These are phyloP conservation scores for Palythoa grandis DNA, from an alignment of 92 coral and sea anemone species.

Conservation along the genomic window DNA sequence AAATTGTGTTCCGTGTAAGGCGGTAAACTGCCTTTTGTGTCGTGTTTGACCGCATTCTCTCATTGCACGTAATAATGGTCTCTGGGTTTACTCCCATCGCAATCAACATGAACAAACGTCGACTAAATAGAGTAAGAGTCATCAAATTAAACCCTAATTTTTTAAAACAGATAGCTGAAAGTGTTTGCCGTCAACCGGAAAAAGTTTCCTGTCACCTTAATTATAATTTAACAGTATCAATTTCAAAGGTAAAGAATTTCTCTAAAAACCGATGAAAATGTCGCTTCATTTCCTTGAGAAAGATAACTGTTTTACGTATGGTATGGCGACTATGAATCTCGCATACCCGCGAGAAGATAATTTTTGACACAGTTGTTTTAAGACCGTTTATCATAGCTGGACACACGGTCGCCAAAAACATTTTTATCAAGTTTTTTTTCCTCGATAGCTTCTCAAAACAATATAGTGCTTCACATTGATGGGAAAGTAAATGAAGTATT, in stretches of 20 bases:
- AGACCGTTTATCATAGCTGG: background rate
- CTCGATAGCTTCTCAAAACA: background rate
- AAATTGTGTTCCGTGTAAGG: no score
- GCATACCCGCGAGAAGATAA: background rate
- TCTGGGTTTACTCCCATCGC: background rate
- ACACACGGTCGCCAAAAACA: background rate
- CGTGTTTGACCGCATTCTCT: background rate
- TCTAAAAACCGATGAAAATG: background rate
- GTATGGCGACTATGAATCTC: background rate
- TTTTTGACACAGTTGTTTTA: background rate
- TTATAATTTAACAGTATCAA: background rate
- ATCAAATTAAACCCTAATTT: background rate
- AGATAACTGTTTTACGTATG: background rate
- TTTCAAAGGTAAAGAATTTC: background rate
- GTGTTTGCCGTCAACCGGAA: constrained; percentile 11
- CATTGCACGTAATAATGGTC: background rate
- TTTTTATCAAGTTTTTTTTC: constrained; percentile 1
- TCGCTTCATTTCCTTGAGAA: background rate
- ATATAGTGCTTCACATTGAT: background rate
- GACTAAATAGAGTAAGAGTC: background rate
- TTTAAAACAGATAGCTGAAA: background rate
- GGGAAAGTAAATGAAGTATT: background rate
- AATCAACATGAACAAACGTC: background rate
- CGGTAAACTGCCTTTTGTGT: background rate
- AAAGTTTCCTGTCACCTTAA: background rate